Conservation (phyloP, 2,888 invertebrate species). For the Drosophila vallismaia region DNA sequence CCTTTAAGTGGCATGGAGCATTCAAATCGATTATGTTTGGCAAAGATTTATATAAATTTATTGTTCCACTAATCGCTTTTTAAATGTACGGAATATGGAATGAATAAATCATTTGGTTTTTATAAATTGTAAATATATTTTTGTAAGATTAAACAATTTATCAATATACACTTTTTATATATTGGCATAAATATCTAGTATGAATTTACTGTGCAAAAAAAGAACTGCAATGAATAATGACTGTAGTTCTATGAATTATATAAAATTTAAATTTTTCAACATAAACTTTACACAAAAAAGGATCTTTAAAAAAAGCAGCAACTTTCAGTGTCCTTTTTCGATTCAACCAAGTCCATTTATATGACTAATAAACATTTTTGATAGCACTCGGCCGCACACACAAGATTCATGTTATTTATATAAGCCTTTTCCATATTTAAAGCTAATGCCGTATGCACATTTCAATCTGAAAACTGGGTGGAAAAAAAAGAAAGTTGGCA, state of each 20-base stretch:
- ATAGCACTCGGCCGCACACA: slow-evolving; percentile 29
- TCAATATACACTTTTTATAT: too few relatives aligned
- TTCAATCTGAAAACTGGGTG: slow-evolving; percentile 53
- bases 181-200: too few relatives aligned
- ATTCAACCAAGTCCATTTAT: neutral
- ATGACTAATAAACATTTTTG: slow-evolving; percentile 38
- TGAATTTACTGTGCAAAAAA: too few relatives aligned
- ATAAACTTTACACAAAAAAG: too few relatives aligned
- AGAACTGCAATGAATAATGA: too few relatives aligned
- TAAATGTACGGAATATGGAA: neutral
- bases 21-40: neutral
- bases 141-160: too few relatives aligned
- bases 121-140: too few relatives aligned
- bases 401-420: slow-evolving; percentile 40
- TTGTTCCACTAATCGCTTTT: neutral
- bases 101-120: neutral
- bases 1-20: neutral
- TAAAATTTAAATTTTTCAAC: too few relatives aligned
- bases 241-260: too few relatives aligned
- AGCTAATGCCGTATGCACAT: slow-evolving; percentile 69
- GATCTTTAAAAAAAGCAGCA: too few relatives aligned
- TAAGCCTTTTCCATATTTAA: slow-evolving; percentile 45
- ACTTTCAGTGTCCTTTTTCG: neutral
- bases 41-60: neutral
- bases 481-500: neutral